Evolutionary conservation across 2,888 invertebrate species (phyloP).

Genomic region (Leptinotarsa haldemani): DNA sequence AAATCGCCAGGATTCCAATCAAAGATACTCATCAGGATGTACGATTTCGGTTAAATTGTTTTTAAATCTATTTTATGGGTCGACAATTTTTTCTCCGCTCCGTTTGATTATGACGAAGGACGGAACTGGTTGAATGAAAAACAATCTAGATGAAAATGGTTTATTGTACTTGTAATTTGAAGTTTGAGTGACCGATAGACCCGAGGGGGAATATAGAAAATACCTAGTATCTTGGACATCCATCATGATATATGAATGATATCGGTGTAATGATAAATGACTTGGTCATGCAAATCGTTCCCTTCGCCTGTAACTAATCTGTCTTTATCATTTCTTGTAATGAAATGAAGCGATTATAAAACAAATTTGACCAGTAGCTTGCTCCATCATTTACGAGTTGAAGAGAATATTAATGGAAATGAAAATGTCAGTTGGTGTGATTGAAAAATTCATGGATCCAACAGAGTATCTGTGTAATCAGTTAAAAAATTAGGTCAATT

Average conservation of each 20-base stretch:
- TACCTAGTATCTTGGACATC: background rate
- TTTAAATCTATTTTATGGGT: conserved; percentile 39
- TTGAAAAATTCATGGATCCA: too few relatives aligned
- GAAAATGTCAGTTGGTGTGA: too few relatives aligned
- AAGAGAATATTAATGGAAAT: too few relatives aligned
- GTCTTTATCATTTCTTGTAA: too few relatives aligned
- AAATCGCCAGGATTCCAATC: conserved; percentile 44
- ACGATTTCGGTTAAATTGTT: conserved; percentile 45
- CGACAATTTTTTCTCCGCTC: conserved; percentile 35
- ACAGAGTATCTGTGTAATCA: too few relatives aligned
- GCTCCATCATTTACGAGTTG: too few relatives aligned
- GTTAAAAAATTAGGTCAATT: too few relatives aligned
- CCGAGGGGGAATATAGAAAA: background rate
- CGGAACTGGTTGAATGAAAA: background rate
- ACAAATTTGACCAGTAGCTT: too few relatives aligned
- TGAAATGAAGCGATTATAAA: too few relatives aligned
- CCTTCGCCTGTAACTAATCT: too few relatives aligned
- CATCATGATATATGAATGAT: background rate
- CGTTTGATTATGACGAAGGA: conserved; percentile 25
- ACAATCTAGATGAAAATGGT: background rate
- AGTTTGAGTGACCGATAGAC: background rate
- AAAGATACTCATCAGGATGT: conserved; percentile 49
- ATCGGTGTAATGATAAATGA: background rate
- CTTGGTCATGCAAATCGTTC: too few relatives aligned
- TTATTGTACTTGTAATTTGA: background rate